Base-by-base conservation (phyloP, 2,113 vertebrate genomes). In the Mystacornis crossleyi region DNA sequence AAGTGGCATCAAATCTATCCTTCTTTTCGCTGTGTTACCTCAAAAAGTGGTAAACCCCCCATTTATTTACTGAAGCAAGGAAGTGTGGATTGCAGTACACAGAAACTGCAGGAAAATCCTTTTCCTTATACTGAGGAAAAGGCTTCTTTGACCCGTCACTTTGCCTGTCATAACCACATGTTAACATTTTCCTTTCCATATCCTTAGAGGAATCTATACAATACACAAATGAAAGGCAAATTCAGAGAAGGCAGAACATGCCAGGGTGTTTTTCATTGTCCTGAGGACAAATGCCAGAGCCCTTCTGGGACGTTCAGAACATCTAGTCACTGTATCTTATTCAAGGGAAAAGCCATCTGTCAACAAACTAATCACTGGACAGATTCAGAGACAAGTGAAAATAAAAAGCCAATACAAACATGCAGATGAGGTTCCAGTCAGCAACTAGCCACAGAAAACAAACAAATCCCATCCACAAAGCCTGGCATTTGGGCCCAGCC, bases 291-390 rank as follows among this genome's bases (percentile, higher is more conserved):
- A 90, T 85, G 88, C 93, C 93, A 81, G 51, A 82, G 84, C 81
- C 67, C 82, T 95, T 95, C 85, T 96, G 67, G 83, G 95, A 95
- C 81, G 80, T 87, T 93, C 86, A 87, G 92, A 97, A 96, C 92
- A 75, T 96, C 94, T 86, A 93, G 88, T 93, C 88, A 89, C 90
- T 92, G 82, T 94, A 90, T 94, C 96, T 96, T 95, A 96, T 96
- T 96, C 92, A 94, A 92, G 94, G 83, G 88, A 96, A 96, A 95
- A 93, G 86, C 86, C 96, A 97, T 96, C 94, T 95, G 94, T 92
- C 96, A 96, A 94, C 91, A 90, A 92, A 95, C 85, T 96, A 92
- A 95, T 97, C 92, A 92, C 91, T 90, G 94, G 85, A 79, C 87
- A 86, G 93, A 94, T 92, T 96, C 84, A 89, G 90, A 96, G 90